Base-by-base conservation (phyloP, 2,797 vertebrate species). In the Peromyscus melanophrys region DNA sequence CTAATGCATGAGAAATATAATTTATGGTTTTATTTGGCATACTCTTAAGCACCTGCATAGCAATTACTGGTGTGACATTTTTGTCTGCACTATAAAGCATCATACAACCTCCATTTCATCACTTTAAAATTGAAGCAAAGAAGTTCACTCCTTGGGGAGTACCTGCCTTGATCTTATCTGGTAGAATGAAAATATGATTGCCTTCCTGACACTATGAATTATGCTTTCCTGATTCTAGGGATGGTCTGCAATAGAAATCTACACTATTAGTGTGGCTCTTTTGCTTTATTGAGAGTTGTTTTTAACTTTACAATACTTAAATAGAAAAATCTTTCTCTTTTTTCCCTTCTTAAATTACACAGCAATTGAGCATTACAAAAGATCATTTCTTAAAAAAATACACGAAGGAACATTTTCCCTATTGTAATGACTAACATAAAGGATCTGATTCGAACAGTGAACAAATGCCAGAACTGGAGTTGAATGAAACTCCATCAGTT, bases 141-240 rank as follows among this genome's bases (percentile, higher is more conserved):
- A 97, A 63, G 23, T 46, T 91, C 23, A 4, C 67, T 97, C 92
- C 83, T 96, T 83, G 71, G 96, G 73, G 89, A 96, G 76, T 82
- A 83, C 9, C 90, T 97, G 89, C 94, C 95, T 87, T 96, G 95
- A 96, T 97, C 94, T 97, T 92, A 89, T 92, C 92, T 75, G 73
- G 37, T 97, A 94, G 43, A 96, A 95, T 96, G 93, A 97, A 98
- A 97, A 97, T 96, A 97, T 97, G 95, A 97, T 96, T 96, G 91
- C 87, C 94, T 97, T 94, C 31, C 92, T 97, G 96, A 94, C 96
- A 97, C 93, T 89, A 84, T 94, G 94, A 96, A 96, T 96, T 96
- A 97, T 90, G 49, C 89, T 94, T 95, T 96, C 13, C 59, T 63
- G 59, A 84, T 13, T 90, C 80, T 52, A 86, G 67, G 73, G 87